Conservation (phyloP, 1,140 invertebrate species). For the Drosophila prosaltans region DNA sequence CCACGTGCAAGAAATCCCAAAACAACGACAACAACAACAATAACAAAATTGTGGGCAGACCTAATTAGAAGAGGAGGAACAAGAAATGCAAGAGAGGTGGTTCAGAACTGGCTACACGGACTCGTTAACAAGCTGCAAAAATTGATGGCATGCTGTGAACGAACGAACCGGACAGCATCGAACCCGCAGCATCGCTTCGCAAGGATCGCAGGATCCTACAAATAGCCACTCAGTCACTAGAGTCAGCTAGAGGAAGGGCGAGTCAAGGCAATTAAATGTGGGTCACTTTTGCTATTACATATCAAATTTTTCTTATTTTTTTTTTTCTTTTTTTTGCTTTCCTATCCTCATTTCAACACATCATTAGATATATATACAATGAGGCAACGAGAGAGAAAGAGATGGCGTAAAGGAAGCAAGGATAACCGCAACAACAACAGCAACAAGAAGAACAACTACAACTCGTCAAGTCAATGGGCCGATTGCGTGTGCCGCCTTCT, state of each 20-base stretch:
- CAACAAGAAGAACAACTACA: neutral
- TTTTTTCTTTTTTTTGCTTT: neutral
- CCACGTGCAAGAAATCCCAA: slow-evolving; percentile 15
- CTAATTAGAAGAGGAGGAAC: slow-evolving; percentile 11
- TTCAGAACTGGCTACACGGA: neutral
- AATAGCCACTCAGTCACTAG: neutral
- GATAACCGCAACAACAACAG: neutral
- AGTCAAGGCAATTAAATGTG: slow-evolving; percentile 46
- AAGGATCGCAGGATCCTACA: neutral
- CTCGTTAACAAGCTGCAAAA: slow-evolving; percentile 18
- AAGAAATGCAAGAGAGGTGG: neutral
- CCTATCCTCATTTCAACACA: slow-evolving; percentile 41
- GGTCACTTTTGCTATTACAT: slow-evolving; percentile 50
- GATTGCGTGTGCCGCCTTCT: slow-evolving; percentile 60
- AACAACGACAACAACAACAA: neutral
- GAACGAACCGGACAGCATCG: neutral
- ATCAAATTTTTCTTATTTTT: slow-evolving; percentile 8
- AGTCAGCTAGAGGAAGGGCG: slow-evolving; percentile 11
- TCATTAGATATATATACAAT: slow-evolving; percentile 51
- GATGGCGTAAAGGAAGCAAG: neutral
- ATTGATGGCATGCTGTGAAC: slow-evolving; percentile 17
- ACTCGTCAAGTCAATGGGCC: slow-evolving; percentile 55
- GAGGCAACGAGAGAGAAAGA: neutral
- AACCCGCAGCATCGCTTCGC: too few species aligned
- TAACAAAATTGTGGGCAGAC: slow-evolving; percentile 1